Conservation (phyloP, 2,888 invertebrate genomes). For the Erebia epiphron region DNA sequence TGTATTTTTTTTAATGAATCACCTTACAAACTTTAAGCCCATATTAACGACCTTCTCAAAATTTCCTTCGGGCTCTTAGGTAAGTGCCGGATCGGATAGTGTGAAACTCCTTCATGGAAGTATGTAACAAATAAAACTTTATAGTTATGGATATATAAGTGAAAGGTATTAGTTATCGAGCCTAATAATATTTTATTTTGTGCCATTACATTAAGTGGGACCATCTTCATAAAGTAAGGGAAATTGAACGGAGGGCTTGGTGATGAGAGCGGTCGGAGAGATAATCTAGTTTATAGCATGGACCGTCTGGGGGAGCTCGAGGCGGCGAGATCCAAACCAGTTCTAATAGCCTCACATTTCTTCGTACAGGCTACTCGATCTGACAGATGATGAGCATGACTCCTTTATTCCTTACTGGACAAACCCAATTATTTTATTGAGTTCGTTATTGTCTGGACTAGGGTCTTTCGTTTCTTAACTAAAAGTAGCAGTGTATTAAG, state of each 20-base stretch:
- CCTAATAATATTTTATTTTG: constrained; percentile 26
- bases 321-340: constrained; percentile 51
- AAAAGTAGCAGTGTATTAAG: not conserved
- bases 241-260: constrained; percentile 51
- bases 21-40: not conserved
- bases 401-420: not conserved
- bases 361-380: constrained; percentile 64
- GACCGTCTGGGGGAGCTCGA: constrained; percentile 59
- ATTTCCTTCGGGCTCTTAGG: not conserved
- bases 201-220: constrained; percentile 29
- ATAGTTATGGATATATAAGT: constrained; percentile 13
- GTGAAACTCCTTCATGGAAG: not conserved
- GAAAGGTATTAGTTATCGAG: constrained; percentile 20
- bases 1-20: no score
- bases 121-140: constrained; percentile 7
- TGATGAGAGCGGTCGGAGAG: constrained; percentile 56
- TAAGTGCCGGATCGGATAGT: not conserved
- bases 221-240: constrained; percentile 40
- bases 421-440: constrained; percentile 10
- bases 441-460: not conserved
- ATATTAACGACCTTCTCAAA: not conserved
- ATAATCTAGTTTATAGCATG: constrained; percentile 70
- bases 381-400: constrained; percentile 61
- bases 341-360: constrained; percentile 74
- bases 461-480: not conserved